These are phyloP conservation scores for Clepsis dumicolana DNA, from an alignment of 2,888 invertebrate species.

Conservation along the genomic window DNA sequence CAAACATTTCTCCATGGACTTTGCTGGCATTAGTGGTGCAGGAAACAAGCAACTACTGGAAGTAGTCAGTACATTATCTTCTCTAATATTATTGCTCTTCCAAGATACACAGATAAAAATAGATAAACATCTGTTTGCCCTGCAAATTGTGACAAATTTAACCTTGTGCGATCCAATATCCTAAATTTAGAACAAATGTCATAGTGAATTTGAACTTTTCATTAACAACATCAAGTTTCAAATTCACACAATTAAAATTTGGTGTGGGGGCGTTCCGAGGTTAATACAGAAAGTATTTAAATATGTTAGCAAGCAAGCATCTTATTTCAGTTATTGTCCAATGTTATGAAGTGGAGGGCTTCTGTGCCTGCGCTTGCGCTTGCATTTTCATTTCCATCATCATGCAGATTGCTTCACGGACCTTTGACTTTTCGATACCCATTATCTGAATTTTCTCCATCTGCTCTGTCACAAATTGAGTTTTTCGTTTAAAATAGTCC, in stretches of 20 bases:
- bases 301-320: conserved; percentile 25
- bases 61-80: not conserved
- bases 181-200: too few species aligned
- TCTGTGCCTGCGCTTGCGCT: conserved; percentile 77
- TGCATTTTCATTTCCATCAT: conserved; percentile 92
- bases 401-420: conserved; percentile 91
- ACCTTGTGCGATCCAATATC: too few species aligned
- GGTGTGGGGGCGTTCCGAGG: too few species aligned
- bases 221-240: too few species aligned
- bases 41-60: not conserved
- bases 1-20: too few species aligned
- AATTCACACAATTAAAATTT: too few species aligned
- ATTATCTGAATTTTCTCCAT: conserved; percentile 96
- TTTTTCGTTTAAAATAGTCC: conserved; percentile 97
- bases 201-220: too few species aligned
- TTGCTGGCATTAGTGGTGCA: not conserved
- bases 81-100: not conserved
- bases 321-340: conserved; percentile 20
- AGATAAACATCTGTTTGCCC: not conserved
- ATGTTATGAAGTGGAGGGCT: conserved; percentile 71
- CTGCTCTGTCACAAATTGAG: conserved; percentile 96
- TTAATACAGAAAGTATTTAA: conserved; percentile 9
- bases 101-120: not conserved
- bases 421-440: conserved; percentile 93
- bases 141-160: conserved; percentile 30